Evolutionary conservation across 2,888 invertebrate genomes (phyloP).

Genomic region (Drosophila nr. perissopoda): DNA sequence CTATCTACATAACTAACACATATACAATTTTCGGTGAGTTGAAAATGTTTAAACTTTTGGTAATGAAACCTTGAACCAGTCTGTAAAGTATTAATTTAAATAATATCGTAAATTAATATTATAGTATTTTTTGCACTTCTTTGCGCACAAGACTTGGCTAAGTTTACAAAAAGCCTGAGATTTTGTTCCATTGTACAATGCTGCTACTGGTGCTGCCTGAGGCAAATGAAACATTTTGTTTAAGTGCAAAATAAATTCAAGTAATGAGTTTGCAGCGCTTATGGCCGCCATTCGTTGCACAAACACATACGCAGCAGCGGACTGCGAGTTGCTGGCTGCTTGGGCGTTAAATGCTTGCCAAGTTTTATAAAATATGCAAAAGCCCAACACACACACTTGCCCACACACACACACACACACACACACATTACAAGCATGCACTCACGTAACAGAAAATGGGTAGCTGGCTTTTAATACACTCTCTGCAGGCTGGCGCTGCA

Average conservation of each 20-base stretch:
- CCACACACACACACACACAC: constrained; percentile 10
- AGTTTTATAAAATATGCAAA: constrained; percentile 80
- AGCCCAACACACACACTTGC: constrained; percentile 43
- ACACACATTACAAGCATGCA: constrained; percentile 39
- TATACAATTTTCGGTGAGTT: neutral
- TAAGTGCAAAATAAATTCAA: constrained; percentile 80
- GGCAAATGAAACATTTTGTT: constrained; percentile 80
- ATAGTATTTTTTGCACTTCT: neutral
- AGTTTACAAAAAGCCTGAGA: neutral
- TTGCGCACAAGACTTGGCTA: neutral
- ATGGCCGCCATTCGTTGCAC: constrained; percentile 47
- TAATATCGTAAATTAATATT: neutral
- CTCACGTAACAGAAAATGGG: constrained; percentile 66
- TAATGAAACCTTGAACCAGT: neutral
- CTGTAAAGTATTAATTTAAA: neutral
- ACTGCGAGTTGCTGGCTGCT: constrained; percentile 9
- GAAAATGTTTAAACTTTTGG: neutral
- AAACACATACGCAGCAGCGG: constrained; percentile 33
- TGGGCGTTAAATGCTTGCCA: constrained; percentile 72
- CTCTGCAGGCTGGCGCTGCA: constrained; percentile 33
- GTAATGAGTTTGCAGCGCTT: constrained; percentile 78
- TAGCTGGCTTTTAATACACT: constrained; percentile 74
- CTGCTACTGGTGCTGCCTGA: constrained; percentile 15
- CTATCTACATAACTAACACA: neutral
- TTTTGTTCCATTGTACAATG: neutral